Evolutionary conservation across 2,797 vertebrate genomes (phyloP), one percentile per base, ranked within the genome.

Genomic region (Spinus olivaceus): DNA sequence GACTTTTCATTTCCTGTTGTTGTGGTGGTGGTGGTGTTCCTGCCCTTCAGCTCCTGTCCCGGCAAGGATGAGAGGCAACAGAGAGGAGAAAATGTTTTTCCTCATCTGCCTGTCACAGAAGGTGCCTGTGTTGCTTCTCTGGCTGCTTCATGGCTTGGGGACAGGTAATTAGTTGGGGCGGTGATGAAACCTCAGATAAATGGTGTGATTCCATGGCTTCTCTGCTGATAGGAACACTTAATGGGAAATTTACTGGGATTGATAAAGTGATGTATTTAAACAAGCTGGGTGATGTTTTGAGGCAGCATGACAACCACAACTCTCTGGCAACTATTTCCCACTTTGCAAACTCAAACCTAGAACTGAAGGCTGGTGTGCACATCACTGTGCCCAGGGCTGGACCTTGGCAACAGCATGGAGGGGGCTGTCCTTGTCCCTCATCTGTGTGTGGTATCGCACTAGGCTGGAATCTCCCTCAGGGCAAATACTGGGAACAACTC

Each of bases 351-450:
- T 23, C 4, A 1, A 16, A 54, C 59, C 42, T 79, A 50, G 59
- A 47, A 33, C 32, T 65, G 76, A 24, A 30, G 59, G 41, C 22
- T 6, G 3, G 9, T 19, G 35, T 32, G 51, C 2, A 1, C 50
- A 19, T 23, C 15, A 0, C 44, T 27, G 28, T 39, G 39, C 33
- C 37, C 0, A 1, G 56, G 27, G 30, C 59, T 25, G 56, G 46
- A 8, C 14, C 4, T 2, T 14, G 21, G 20, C 35, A 6, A 5
- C 3, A 6, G 30, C 13, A 0, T 0, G 6, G 30, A 23, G 50
- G 22, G n/a, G 14, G 22, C 32, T n/a, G 4, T 6, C 27, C 41
- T 8, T 18, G 19, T 24, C 44, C 2, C 9, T n/a, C 10, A 2
- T 10, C 7, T 27, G 24, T 17, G 9, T 6, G 2, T 25, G 11